Evolutionary conservation across 2,113 vertebrate species (phyloP), one percentile per base, ranked within the genome.

Genomic region (Pycnonotus jocosus): DNA sequence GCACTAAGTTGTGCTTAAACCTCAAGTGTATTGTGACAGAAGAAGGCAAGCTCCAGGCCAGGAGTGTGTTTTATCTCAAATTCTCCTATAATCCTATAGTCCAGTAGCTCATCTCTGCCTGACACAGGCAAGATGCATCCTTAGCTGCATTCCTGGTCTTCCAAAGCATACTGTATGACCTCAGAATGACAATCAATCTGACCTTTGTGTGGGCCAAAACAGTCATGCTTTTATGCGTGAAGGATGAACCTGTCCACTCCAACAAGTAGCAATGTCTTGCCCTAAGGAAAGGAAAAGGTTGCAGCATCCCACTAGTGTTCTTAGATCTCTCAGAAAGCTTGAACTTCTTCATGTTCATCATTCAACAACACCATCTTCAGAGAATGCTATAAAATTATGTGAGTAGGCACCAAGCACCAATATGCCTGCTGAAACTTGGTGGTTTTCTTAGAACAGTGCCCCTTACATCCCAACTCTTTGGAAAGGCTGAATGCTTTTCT

Each of bases 191-290:
- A 58, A 47, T 27, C 19, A 66, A 24, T 7, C 7, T 5, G 8
- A 13, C 16, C 28, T 54, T 45, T 17, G 7, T 11, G 4, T 17
- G 76, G 25, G 69, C 45, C 33, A 58, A 77, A 66, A 6, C 14
- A 47, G n/a, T 22, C 42, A 7, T 15, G 47, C 7, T 27, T 30
- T 33, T 23, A n/a, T 0, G 0, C 11, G 9, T 11, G 6, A 60
- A n/a, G 21, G 9, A 51, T 45, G 31, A 3, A 72, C 7, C 8
- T 23, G 13, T 20, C 23, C 33, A 12, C 28, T 72, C 15, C 19
- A 72, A 47, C 15, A 53, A 71, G 11, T 1, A 89, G 14, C 24
- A 69, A 25, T 14, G 6, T 47, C 38, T 33, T 58, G 8, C 7
- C 4, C 10, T 19, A 50, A 64, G 60, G 30, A 87, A 79, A 61